phyloP scores from a whole-genome alignment of 2,888 invertebrate species.

The Apamea sordens region DNA sequence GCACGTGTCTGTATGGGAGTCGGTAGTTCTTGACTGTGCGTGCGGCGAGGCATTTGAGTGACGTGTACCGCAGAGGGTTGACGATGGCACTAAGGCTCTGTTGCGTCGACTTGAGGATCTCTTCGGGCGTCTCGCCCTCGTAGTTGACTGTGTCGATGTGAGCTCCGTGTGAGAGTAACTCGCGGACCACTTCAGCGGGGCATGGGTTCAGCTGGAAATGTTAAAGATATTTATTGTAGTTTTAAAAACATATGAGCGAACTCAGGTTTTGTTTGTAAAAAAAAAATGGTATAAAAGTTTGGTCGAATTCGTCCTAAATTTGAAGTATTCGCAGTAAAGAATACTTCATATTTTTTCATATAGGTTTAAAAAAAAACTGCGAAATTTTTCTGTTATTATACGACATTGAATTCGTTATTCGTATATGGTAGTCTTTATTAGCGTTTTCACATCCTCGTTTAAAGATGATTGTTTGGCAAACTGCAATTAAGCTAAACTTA shows the following conservation, averaged over 20 bases:
- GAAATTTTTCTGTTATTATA: not conserved
- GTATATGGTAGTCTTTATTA: too few species aligned
- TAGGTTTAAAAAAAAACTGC: not conserved
- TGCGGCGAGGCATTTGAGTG: slow-evolving; percentile 96
- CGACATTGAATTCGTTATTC: not conserved
- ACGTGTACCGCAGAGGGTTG: slow-evolving; percentile 94
- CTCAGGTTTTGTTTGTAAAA: not conserved
- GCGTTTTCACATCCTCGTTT: too few species aligned
- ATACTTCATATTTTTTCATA: too few species aligned
- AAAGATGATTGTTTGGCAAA: not conserved
- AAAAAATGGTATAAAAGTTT: not conserved
- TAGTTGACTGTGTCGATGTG: slow-evolving; percentile 96
- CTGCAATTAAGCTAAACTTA: not conserved
- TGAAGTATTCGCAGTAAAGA: not conserved
- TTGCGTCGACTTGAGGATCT: slow-evolving; percentile 90
- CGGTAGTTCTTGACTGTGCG: slow-evolving; percentile 93
- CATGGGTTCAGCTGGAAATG: slow-evolving; percentile 90
- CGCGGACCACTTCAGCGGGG: slow-evolving; percentile 92
- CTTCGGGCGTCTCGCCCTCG: slow-evolving; percentile 94
- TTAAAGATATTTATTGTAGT: not conserved
- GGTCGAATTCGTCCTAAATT: not conserved
- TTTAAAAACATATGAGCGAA: not conserved
- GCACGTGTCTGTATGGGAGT: slow-evolving; percentile 91
- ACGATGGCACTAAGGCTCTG: slow-evolving; percentile 92
- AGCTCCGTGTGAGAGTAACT: slow-evolving; percentile 94